Evolutionary conservation across 2,888 invertebrate species (phyloP).

Genomic region (Abrostola triplasia): DNA sequence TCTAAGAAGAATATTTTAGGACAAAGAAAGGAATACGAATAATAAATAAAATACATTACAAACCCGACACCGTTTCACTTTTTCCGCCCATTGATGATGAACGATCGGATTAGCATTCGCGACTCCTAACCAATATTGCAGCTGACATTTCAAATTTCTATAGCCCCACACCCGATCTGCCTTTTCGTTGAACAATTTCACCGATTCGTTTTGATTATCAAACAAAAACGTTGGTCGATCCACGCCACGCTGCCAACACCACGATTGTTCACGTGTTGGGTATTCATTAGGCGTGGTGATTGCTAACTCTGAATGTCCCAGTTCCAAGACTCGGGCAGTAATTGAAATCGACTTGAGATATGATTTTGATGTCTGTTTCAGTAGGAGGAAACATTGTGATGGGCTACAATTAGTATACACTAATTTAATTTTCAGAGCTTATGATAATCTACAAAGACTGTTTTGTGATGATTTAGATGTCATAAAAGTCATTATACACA

Average conservation of each 20-base stretch:
- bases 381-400: background rate
- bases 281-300: conserved; percentile 48
- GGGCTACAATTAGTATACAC: background rate
- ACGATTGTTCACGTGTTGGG: conserved; percentile 41
- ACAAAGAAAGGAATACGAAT: conserved; percentile 4
- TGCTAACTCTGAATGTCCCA: conserved; percentile 35
- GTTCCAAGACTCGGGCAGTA: conserved; percentile 19
- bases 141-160: conserved; percentile 54
- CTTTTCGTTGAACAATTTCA: conserved; percentile 26
- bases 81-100: conserved; percentile 39
- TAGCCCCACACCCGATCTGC: conserved; percentile 34
- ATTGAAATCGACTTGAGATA: conserved; percentile 46
- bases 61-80: conserved; percentile 22
- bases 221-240: conserved; percentile 51
- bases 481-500: background rate
- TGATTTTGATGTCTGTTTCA: conserved; percentile 30
- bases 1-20: conserved; percentile 13
- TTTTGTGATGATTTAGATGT: background rate
- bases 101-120: conserved; percentile 43
- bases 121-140: conserved; percentile 45
- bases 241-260: conserved; percentile 25
- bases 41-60: conserved; percentile 17
- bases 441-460: background rate
- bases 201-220: conserved; percentile 29
- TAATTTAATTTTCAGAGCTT: conserved; percentile 4